Conservation (phyloP, 2,797 vertebrate genomes). For the Bucorvus abyssinicus region DNA sequence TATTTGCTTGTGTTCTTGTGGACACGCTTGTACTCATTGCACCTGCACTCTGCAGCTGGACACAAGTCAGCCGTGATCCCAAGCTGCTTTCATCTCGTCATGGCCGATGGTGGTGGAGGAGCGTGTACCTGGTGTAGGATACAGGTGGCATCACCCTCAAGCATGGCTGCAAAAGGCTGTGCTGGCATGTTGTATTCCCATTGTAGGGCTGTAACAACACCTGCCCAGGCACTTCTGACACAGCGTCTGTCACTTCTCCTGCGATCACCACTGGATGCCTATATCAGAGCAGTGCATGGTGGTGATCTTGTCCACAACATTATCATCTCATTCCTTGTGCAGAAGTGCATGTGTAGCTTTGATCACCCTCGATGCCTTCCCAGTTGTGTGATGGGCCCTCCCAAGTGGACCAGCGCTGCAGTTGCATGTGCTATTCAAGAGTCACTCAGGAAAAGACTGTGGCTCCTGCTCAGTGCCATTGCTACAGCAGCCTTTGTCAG, state of each 20-base stretch:
- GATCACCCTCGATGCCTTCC: neutral
- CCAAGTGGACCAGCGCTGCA: fast-evolving
- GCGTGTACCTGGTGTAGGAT: neutral
- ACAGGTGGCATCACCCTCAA: neutral
- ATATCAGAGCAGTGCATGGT: neutral
- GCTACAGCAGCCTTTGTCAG: neutral
- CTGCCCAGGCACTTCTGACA: neutral
- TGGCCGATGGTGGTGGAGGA: neutral
- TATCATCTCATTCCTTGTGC: neutral
- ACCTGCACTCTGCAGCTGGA: neutral
- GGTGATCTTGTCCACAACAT: neutral
- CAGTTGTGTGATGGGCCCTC: neutral
- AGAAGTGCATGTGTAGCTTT: neutral
- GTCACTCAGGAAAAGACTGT: neutral
- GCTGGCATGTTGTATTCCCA: neutral
- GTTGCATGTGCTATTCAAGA: neutral
- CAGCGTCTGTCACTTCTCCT: neutral
- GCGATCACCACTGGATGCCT: too few species aligned
- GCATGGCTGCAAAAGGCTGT: neutral
- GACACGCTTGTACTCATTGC: neutral
- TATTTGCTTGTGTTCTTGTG: neutral
- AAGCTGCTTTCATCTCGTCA: neutral
- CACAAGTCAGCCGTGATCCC: neutral
- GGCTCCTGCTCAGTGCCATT: neutral
- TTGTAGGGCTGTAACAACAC: neutral